phyloP scores from a whole-genome alignment of 1,140 invertebrate genomes.

The Trypoxylus dichotomus region DNA sequence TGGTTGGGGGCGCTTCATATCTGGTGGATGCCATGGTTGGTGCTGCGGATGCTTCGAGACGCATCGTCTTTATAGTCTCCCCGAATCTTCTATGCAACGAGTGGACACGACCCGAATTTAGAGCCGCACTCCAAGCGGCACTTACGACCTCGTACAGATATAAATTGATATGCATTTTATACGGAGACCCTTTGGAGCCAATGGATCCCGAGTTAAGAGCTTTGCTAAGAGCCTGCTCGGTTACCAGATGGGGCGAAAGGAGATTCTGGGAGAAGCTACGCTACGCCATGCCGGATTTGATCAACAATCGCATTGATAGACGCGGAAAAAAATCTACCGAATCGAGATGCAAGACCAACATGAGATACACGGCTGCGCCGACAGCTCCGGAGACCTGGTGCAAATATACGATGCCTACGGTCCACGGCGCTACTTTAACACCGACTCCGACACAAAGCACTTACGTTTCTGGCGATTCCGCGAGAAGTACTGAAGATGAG shows the following conservation, averaged over 20 bases:
- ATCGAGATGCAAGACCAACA: constrained; percentile 50
- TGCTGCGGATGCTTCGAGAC: constrained; percentile 72
- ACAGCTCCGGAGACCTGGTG: constrained; percentile 60
- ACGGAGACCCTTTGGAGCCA: constrained; percentile 63
- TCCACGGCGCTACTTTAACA: constrained; percentile 54
- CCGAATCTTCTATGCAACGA: constrained; percentile 74
- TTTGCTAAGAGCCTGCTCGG: constrained; percentile 80
- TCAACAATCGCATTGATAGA: constrained; percentile 41
- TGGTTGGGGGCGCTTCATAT: constrained; percentile 64
- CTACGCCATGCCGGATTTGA: constrained; percentile 81
- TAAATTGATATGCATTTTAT: constrained; percentile 73
- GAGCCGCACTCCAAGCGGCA: constrained; percentile 70
- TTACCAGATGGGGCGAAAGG: constrained; percentile 82
- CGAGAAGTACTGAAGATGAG: constrained; percentile 61
- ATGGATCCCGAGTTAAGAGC: constrained; percentile 81
- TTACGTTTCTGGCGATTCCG: constrained; percentile 65
- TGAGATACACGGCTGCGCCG: constrained; percentile 61
- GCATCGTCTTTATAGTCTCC: constrained; percentile 74
- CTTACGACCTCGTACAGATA: constrained; percentile 73
- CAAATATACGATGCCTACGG: constrained; percentile 54
- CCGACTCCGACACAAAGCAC: constrained; percentile 66
- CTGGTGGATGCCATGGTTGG: constrained; percentile 75
- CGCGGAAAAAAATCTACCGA: constrained; percentile 51
- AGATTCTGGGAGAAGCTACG: constrained; percentile 89
- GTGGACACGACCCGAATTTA: constrained; percentile 72